phyloP scores from a whole-genome alignment of 2,797 vertebrate genomes.

The Parambassis ranga region DNA sequence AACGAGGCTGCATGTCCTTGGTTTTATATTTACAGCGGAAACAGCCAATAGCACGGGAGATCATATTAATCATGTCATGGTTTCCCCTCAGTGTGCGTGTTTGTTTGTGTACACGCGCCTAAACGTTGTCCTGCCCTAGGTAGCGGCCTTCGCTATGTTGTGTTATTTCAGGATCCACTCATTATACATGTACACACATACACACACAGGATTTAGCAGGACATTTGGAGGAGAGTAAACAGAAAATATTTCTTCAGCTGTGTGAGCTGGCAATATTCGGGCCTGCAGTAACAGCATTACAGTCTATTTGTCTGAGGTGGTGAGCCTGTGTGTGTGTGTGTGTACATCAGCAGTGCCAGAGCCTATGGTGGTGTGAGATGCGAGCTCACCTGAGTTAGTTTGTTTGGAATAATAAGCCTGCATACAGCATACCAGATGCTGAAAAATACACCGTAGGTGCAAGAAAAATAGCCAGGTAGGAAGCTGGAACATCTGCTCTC shows the following conservation, averaged over 20 bases:
- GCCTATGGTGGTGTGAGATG: constrained; percentile 40
- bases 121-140: constrained; percentile 44
- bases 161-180: constrained; percentile 54
- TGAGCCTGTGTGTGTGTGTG: constrained; percentile 13
- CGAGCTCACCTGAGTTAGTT: constrained; percentile 55
- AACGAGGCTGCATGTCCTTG: constrained; percentile 40
- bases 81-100: constrained; percentile 2
- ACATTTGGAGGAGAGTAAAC: constrained; percentile 76
- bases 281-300: constrained; percentile 65
- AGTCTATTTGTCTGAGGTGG: constrained; percentile 65
- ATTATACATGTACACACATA: constrained; percentile 31
- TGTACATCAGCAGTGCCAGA: constrained; percentile 19
- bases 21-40: constrained; percentile 48
- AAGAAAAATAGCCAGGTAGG: constrained; percentile 10
- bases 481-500: constrained; percentile 19
- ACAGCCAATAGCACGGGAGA: constrained; percentile 29
- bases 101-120: constrained; percentile 42
- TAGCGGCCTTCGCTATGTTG: constrained; percentile 31
- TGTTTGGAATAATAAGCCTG: constrained; percentile 56
- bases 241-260: constrained; percentile 79
- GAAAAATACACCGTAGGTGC: constrained; percentile 21
- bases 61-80: constrained; percentile 46
- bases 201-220: constrained; percentile 60
- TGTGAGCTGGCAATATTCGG: constrained; percentile 71
- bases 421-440: constrained; percentile 21